A percentile compares a stretch with the other conserved stretches of the same genome.
Evolutionary conservation across 1,140 invertebrate genomes (phyloP).

Genomic region (Aphelinus atriplicis): DNA sequence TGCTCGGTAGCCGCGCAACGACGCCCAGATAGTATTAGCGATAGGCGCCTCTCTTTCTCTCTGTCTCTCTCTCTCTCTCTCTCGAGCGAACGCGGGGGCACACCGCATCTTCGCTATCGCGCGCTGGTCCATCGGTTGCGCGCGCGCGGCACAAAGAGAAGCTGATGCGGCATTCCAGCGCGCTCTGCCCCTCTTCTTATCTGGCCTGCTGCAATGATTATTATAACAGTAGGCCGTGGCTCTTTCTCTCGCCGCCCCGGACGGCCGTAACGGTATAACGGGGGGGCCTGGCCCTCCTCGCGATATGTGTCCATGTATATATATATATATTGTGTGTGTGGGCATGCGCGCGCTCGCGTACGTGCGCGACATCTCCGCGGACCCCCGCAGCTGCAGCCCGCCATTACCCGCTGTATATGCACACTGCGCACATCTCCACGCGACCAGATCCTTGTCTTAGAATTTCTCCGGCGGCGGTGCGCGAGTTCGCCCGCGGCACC

Average conservation of each 20-base stretch:
- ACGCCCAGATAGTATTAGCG: conserved; percentile 23
- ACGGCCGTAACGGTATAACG: too few relatives aligned
- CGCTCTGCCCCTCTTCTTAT: conserved; percentile 17
- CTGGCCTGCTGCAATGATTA: conserved; percentile 32
- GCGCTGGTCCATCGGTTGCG: background rate
- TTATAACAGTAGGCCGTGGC: conserved; percentile 36
- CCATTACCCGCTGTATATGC: too few relatives aligned
- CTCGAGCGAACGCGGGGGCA: too few relatives aligned
- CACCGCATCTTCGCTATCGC: background rate
- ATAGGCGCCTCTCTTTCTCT: background rate
- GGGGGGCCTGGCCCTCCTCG: background rate
- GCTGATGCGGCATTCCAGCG: conserved; percentile 25
- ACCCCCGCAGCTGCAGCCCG: too few relatives aligned
- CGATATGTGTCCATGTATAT: background rate
- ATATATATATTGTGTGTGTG: background rate
- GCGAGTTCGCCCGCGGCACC: too few relatives aligned
- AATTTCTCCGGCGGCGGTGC: too few relatives aligned
- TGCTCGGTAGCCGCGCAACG: background rate
- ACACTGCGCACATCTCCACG: too few relatives aligned
- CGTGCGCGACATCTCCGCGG: background rate
- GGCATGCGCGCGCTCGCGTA: too few relatives aligned
- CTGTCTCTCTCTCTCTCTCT: too few relatives aligned
- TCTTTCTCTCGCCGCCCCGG: background rate
- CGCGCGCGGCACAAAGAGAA: background rate
- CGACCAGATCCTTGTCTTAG: too few relatives aligned